Conservation (phyloP, 2,113 vertebrate species). For the Butastur rufipennis region DNA sequence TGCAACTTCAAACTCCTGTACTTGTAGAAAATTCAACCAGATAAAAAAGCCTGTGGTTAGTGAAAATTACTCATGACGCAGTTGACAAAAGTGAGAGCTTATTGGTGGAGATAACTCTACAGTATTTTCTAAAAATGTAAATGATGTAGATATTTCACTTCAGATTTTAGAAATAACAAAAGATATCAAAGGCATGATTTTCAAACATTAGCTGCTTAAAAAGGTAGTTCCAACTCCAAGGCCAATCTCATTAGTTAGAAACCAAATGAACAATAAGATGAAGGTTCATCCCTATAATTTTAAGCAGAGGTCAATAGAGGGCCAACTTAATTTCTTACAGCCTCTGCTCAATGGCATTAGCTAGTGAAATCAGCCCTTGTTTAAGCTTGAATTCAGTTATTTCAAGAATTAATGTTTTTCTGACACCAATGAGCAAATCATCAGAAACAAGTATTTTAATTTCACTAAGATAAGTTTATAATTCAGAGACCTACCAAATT, state of each 20-base stretch:
- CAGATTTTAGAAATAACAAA: neutral
- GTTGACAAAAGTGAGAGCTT: neutral
- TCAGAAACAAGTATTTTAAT: neutral
- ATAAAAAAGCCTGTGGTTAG: neutral
- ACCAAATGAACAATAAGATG: neutral
- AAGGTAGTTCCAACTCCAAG: neutral
- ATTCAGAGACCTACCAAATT: neutral
- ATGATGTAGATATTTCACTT: neutral
- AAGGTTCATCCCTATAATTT: neutral
- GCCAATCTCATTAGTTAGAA: neutral
- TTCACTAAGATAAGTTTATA: neutral
- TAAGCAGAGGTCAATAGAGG: neutral
- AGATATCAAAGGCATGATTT: neutral
- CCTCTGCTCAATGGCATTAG: neutral
- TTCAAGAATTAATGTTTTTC: neutral
- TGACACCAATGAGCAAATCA: neutral
- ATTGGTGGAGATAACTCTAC: neutral
- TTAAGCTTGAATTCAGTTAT: slow-evolving; percentile 12
- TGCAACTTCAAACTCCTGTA: neutral
- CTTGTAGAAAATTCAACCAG: neutral
- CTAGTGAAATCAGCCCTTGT: neutral
- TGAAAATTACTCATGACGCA: neutral
- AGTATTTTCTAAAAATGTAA: neutral
- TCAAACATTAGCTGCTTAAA: neutral
- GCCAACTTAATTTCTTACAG: slow-evolving; percentile 1